phyloP scores from a whole-genome alignment of 2,113 vertebrate species.

The Sula dactylatra region DNA sequence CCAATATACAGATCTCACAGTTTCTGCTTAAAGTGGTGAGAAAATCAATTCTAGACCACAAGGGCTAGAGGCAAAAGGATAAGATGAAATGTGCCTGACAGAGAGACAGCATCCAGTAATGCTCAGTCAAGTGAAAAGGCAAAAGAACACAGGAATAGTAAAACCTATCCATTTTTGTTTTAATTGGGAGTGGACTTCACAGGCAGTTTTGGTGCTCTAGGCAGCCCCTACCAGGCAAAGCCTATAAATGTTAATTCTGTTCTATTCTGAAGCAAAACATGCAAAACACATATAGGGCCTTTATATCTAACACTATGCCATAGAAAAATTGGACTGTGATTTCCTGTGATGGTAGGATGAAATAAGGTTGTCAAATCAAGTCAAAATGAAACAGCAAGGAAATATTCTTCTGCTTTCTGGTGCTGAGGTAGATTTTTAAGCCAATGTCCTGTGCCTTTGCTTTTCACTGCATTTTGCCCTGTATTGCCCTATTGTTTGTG shows the following conservation, averaged over 20 bases:
- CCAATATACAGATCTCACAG: not conserved
- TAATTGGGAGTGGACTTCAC: slow-evolving; percentile 31
- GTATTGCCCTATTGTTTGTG: not conserved
- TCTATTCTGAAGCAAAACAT: not conserved
- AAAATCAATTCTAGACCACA: slow-evolving; percentile 16
- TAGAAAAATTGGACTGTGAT: not conserved
- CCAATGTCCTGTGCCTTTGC: not conserved
- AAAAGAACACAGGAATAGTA: not conserved
- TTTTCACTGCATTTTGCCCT: not conserved
- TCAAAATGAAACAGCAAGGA: not conserved
- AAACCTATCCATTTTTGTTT: slow-evolving; percentile 20
- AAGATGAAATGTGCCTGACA: slow-evolving; percentile 40
- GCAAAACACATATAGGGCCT: not conserved
- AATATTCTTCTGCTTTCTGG: not conserved
- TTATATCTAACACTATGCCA: not conserved
- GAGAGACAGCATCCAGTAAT: slow-evolving; percentile 37
- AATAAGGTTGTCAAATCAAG: slow-evolving; percentile 10
- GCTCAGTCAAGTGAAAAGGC: slow-evolving; percentile 42
- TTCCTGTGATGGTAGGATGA: not conserved
- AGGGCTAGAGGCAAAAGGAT: not conserved
- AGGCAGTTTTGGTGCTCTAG: slow-evolving; percentile 8
- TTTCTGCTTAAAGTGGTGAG: slow-evolving; percentile 29
- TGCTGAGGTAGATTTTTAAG: not conserved
- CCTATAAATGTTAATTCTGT: not conserved
- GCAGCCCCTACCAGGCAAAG: slow-evolving; percentile 18